Conservation (phyloP, 2,113 vertebrate genomes). For the Dunckerocampus dactyliophorus region DNA sequence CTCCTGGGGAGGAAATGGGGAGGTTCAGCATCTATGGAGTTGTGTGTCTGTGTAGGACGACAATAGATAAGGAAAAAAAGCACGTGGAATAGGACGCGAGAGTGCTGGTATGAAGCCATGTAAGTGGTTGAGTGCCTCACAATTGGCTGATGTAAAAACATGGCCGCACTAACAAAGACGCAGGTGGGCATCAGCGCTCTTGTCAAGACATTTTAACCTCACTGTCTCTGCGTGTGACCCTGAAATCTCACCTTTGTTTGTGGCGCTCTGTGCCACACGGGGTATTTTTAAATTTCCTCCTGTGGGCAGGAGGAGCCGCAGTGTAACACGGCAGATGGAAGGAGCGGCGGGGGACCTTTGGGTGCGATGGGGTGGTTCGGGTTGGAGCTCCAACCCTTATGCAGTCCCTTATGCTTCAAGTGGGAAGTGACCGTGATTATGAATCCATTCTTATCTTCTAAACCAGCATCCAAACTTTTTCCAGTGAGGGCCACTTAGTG, state of each 20-base stretch:
- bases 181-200: conserved; percentile 43
- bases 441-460: conserved; percentile 60
- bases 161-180: conserved; percentile 19
- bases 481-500: too few species aligned
- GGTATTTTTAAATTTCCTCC: conserved; percentile 43
- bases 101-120: not conserved
- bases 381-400: conserved; percentile 51
- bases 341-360: conserved; percentile 54
- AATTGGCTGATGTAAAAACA: conserved; percentile 25
- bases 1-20: too few species aligned
- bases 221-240: conserved; percentile 25
- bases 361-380: conserved; percentile 42
- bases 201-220: conserved; percentile 61
- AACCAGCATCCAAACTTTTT: too few species aligned
- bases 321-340: conserved; percentile 68
- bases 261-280: conserved; percentile 36
- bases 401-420: conserved; percentile 50
- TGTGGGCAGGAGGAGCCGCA: conserved; percentile 27
- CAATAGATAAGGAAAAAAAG: too few species aligned
- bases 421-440: conserved; percentile 62
- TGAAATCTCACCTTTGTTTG: conserved; percentile 46
- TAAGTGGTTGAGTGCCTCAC: not conserved
- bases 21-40: too few species aligned
- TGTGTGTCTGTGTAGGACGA: too few species aligned
- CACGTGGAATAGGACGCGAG: too few species aligned